These are phyloP conservation scores for Onychostruthus taczanowskii DNA, from an alignment of 2,113 vertebrate species.

Conservation along the genomic window DNA sequence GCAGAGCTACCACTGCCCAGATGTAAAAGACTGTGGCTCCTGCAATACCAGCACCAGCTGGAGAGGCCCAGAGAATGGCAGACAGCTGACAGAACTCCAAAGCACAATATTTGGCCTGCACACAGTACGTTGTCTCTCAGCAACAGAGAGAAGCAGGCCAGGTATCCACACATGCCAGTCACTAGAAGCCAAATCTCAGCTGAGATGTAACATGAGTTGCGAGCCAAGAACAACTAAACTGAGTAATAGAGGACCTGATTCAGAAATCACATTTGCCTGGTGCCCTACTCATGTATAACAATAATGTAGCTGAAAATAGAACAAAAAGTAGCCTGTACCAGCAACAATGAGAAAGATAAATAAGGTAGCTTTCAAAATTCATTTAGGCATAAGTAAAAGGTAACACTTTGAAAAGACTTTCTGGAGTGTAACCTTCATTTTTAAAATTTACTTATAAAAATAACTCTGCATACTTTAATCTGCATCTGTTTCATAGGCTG, in stretches of 20 bases:
- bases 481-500: neutral
- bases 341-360: neutral
- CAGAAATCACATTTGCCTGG: neutral
- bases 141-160: neutral
- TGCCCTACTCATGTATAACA: neutral
- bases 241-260: neutral
- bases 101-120: fast-evolving
- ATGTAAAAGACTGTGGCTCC: neutral
- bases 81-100: neutral
- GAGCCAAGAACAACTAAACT: neutral
- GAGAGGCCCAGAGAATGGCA: neutral
- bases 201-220: neutral
- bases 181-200: neutral
- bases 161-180: neutral
- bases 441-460: neutral
- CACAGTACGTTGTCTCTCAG: neutral
- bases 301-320: neutral
- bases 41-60: neutral
- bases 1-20: neutral
- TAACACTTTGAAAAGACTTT: neutral
- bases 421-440: neutral
- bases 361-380: neutral
- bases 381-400: neutral
- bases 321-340: neutral
- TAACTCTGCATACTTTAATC: neutral